Evolutionary conservation across 2,797 vertebrate species (phyloP).

Genomic region (Bryconaethiops microstoma): DNA sequence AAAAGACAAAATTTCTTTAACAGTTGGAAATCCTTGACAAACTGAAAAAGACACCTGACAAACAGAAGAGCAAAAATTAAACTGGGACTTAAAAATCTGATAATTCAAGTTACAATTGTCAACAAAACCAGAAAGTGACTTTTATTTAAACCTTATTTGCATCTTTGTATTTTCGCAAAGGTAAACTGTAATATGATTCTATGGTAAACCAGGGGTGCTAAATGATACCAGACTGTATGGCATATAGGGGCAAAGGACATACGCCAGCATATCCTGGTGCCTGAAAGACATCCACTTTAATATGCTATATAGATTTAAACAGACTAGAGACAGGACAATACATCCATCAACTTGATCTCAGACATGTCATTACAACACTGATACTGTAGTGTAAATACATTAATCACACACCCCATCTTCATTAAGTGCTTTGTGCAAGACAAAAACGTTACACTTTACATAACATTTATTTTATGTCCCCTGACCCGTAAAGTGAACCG

Average conservation of each 20-base stretch:
- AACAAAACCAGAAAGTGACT: conserved; percentile 44
- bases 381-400: conserved; percentile 49
- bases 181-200: neutral
- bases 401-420: conserved; percentile 46
- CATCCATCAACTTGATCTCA: conserved; percentile 5
- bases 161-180: neutral
- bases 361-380: conserved; percentile 45
- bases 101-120: conserved; percentile 35
- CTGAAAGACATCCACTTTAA: neutral
- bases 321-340: neutral
- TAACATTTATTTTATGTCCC: conserved; percentile 3
- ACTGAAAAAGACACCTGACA: neutral
- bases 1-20: conserved; percentile 13
- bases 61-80: neutral
- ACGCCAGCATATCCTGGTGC: neutral
- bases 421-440: conserved; percentile 80
- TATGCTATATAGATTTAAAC: neutral
- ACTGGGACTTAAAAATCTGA: conserved; percentile 13
- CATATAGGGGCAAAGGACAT: neutral
- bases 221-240: neutral
- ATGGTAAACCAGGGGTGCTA: neutral
- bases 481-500: conserved; percentile 20
- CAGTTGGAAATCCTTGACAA: conserved; percentile 19
- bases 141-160: neutral
- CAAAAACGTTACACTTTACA: conserved; percentile 28